phyloP scores from a whole-genome alignment of 2,113 vertebrate species.

The Sphaerodactylus townsendi region DNA sequence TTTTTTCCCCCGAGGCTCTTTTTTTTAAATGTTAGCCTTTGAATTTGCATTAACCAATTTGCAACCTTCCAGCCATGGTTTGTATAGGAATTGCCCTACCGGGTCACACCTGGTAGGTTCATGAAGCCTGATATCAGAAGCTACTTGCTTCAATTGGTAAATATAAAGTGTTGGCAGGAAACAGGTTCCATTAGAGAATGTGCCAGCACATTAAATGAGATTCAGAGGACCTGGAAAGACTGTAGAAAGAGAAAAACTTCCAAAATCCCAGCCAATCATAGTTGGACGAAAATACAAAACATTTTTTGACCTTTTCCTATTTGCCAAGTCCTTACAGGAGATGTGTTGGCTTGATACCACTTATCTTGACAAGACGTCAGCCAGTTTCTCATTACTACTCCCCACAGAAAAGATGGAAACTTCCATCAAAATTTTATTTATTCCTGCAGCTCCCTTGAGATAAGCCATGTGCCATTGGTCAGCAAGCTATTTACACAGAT shows the following conservation, averaged over 20 bases:
- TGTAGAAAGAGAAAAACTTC: neutral
- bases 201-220: conserved; percentile 6
- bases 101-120: neutral
- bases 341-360: conserved; percentile 6
- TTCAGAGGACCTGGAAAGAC: neutral
- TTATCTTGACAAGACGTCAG: neutral
- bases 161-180: neutral
- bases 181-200: neutral
- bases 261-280: neutral
- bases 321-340: neutral
- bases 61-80: neutral
- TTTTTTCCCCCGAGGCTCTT: too few relatives aligned
- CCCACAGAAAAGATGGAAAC: neutral
- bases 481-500: neutral
- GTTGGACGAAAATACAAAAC: neutral
- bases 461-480: neutral
- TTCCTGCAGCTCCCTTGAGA: neutral
- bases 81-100: neutral
- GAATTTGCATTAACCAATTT: neutral
- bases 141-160: neutral
- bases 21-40: neutral
- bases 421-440: neutral
- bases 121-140: neutral
- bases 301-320: conserved; percentile 1
- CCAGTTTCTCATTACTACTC: neutral